A percentile compares a stretch with the other conserved stretches of the same genome.
phyloP scores from a whole-genome alignment of 2,113 vertebrate species.

The Machaerirhynchus nigripectus region DNA sequence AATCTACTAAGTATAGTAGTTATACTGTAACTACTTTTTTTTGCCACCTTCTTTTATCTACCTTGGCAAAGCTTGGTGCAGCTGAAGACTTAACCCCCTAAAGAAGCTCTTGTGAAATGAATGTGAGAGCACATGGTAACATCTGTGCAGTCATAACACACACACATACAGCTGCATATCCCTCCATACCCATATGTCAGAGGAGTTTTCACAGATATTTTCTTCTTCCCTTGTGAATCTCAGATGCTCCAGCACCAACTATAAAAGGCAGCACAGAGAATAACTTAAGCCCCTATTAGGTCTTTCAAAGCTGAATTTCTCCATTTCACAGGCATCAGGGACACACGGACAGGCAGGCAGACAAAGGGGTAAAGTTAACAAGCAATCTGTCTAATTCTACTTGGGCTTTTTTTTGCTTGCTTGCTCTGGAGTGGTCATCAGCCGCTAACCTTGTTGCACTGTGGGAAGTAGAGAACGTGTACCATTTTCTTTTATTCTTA shows the following conservation, averaged over 20 bases:
- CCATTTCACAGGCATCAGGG: neutral
- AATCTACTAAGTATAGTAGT: neutral
- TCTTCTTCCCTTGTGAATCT: neutral
- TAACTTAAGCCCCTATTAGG: neutral
- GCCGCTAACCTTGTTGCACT: neutral
- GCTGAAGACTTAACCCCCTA: neutral
- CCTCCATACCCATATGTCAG: neutral
- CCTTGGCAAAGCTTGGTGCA: neutral
- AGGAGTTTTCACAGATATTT: neutral
- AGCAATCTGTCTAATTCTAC: neutral
- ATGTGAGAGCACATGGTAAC: neutral
- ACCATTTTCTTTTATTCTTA: neutral
- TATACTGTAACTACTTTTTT: neutral
- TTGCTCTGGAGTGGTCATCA: neutral
- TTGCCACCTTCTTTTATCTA: neutral
- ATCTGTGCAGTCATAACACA: neutral
- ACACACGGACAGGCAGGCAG: neutral
- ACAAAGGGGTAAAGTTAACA: neutral
- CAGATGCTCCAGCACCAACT: neutral
- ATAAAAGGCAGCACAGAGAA: neutral
- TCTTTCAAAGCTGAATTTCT: constrained; percentile 10
- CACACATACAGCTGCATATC: neutral
- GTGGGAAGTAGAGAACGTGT: neutral
- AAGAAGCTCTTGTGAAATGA: neutral
- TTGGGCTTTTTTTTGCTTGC: neutral